Conservation (phyloP, 2,113 vertebrate genomes). For the Dipodomys ordii region DNA sequence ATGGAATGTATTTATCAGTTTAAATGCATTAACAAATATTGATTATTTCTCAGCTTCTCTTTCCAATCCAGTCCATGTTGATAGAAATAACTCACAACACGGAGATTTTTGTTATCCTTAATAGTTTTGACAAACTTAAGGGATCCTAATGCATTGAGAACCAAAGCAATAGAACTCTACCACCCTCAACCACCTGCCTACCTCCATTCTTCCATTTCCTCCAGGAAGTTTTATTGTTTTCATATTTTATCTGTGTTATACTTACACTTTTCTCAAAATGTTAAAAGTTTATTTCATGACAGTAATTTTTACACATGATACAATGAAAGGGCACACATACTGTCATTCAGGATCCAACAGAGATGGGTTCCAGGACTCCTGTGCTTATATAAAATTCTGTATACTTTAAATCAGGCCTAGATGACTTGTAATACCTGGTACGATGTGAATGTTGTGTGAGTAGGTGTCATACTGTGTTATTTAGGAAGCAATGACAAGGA, state of each 20-base stretch:
- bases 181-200: neutral
- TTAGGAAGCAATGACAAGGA: neutral
- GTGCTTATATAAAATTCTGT: neutral
- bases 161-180: neutral
- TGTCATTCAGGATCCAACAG: neutral
- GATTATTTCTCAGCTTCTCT: neutral
- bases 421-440: neutral
- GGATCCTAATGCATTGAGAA: neutral
- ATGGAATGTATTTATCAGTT: neutral
- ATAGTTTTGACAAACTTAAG: neutral
- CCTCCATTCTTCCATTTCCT: neutral
- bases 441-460: neutral
- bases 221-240: neutral
- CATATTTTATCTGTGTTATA: neutral
- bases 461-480: no score
- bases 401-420: neutral
- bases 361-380: neutral
- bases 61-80: neutral
- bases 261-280: neutral
- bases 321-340: neutral
- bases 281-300: neutral
- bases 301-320: neutral
- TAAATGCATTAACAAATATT: neutral
- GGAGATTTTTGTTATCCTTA: neutral
- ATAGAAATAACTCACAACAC: neutral